These are phyloP conservation scores for Paraescarpia echinospica DNA, from an alignment of 1,140 invertebrate genomes.

Conservation along the genomic window DNA sequence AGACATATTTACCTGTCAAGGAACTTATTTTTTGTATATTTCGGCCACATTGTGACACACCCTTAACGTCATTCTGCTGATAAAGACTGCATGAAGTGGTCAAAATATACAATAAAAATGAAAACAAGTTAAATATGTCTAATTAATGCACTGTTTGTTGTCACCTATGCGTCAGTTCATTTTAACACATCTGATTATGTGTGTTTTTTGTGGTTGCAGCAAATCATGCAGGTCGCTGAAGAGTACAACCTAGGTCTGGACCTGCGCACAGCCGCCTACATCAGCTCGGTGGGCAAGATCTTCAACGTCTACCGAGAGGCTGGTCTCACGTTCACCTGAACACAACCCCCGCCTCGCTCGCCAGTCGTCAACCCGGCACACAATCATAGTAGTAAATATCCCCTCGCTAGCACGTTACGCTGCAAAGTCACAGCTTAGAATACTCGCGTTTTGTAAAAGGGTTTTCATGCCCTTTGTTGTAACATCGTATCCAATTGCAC, in stretches of 20 bases:
- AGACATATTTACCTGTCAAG: no score
- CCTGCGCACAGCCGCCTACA: slow-evolving; percentile 96
- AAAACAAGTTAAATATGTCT: no score
- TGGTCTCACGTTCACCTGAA: slow-evolving; percentile 81
- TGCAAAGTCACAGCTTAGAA: no score
- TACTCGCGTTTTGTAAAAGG: not conserved
- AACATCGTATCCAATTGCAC: not conserved
- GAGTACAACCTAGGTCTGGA: slow-evolving; percentile 96
- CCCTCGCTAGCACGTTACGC: no score
- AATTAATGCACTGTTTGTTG: no score
- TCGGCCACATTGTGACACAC: no score
- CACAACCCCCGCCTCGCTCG: no score
- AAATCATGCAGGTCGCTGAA: slow-evolving; percentile 28
- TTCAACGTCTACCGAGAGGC: slow-evolving; percentile 96
- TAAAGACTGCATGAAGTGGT: no score
- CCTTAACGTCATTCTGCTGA: no score
- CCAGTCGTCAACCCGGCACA: not conserved
- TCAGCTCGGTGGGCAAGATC: slow-evolving; percentile 98
- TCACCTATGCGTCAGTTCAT: not conserved
- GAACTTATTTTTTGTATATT: no score
- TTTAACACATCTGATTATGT: not conserved
- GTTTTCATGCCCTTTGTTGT: not conserved
- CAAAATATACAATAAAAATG: no score
- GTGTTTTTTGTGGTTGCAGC: not conserved
- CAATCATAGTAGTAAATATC: not conserved